Base-by-base conservation (phyloP, 2,113 vertebrate genomes). In the Psittacara wagleri region DNA sequence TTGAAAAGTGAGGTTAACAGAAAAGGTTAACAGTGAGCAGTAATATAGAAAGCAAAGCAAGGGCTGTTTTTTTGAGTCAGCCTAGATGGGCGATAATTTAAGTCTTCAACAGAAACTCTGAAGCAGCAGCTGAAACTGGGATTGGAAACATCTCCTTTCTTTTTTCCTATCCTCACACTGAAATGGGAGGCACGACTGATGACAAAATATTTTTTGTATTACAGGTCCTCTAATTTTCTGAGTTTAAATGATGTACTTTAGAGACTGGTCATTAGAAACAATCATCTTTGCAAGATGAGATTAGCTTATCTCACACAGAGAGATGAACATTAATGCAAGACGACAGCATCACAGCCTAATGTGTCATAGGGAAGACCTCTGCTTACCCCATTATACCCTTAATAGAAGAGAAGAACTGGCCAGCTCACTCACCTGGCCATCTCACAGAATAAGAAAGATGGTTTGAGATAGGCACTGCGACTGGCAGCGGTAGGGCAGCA, bases 211-310 rank as follows among this genome's bases (percentile, higher is more conserved):
- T 35, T 86, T 66, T 35, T 43, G 7, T 7, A 17, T 13, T 44
- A 52, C 49, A 85, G 14, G 4, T 28, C 27, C 18, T 29, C 51
- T 62, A 19, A 52, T 19, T 70, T 70, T 33, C 51, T n/a, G 25
- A 48, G 17, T 51, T 75, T n/a, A 18, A 81, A 22, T 9, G 3
- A 48, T 55, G 28, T 17, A 41, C 29, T 20, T 43, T 8, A 39
- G 39, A 76, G n/a, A 41, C 0, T 17, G 23, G 7, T 14, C 46
- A 63, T 59, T 7, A 59, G 41, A n/a, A 90, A 64, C 0, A 1
- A 17, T 9, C 22, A 27, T 5, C 28, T 51, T 8, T 49, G 39
- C 25, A 37, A 39, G n/a, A 23, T 5, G 31, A 35, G 39, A 61
- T 3, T 66, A 59, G 13, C 2, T 57, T 19, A 22, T 52, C 35